phyloP scores from a whole-genome alignment of 2,797 vertebrate genomes.

The Rhabdomys pumilio region DNA sequence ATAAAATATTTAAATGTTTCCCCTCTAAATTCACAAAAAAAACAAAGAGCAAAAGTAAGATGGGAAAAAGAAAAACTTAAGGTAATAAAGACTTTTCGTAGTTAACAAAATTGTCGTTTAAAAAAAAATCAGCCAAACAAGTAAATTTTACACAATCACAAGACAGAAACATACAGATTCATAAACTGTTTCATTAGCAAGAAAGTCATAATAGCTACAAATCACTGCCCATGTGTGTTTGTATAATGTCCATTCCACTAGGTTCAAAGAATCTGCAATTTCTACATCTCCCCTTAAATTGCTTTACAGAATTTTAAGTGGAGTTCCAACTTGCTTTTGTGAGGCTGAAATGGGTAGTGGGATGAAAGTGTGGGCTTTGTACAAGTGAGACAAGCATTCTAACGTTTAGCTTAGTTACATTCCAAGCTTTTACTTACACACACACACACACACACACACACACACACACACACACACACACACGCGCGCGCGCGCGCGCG shows the following conservation, averaged over 20 bases:
- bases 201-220: not conserved
- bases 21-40: not conserved
- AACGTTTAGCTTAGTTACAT: too few species aligned
- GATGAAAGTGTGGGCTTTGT: too few species aligned
- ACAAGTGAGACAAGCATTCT: too few species aligned
- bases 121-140: constrained; percentile 46
- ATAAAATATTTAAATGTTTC: constrained; percentile 6
- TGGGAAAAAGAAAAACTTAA: not conserved
- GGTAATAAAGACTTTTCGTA: not conserved
- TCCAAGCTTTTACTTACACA: not conserved
- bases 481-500: too few species aligned
- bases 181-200: not conserved
- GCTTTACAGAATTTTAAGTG: constrained; percentile 12
- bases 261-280: not conserved
- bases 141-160: constrained; percentile 24
- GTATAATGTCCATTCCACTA: not conserved
- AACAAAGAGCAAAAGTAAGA: constrained; percentile 32
- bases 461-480: too few species aligned
- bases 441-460: too few species aligned
- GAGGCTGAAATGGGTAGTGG: not conserved
- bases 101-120: not conserved
- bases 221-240: not conserved
- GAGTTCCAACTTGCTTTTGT: not conserved
- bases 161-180: constrained; percentile 2
- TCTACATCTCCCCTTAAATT: not conserved